phyloP scores from a whole-genome alignment of 2,888 invertebrate species.

The Julus scandinavius region DNA sequence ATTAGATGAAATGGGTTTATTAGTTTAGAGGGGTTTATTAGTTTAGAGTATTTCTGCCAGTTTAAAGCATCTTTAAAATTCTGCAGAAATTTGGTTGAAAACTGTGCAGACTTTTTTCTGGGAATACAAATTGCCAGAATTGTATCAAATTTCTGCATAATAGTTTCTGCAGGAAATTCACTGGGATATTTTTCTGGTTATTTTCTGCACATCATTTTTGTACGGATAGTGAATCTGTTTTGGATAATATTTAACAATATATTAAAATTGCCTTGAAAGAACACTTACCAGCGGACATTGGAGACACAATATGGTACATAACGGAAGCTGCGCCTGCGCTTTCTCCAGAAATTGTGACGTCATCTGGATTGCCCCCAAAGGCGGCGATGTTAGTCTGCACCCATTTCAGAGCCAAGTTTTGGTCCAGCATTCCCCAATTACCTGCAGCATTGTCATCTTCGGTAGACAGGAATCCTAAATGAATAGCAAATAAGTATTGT shows the following conservation, averaged over 20 bases:
- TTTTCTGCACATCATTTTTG: too few relatives aligned
- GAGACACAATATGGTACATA: slow-evolving; percentile 38
- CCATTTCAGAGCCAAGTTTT: slow-evolving; percentile 48
- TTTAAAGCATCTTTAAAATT: too few relatives aligned
- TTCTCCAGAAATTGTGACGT: slow-evolving; percentile 49
- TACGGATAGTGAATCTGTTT: neutral
- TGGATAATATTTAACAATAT: neutral
- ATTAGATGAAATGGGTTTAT: too few relatives aligned
- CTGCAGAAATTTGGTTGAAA: too few relatives aligned
- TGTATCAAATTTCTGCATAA: too few relatives aligned
- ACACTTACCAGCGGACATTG: slow-evolving; percentile 44
- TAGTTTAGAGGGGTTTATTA: too few relatives aligned
- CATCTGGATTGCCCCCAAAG: slow-evolving; percentile 48
- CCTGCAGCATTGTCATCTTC: neutral
- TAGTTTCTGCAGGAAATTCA: too few relatives aligned
- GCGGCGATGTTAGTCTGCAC: slow-evolving; percentile 50
- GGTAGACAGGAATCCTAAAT: slow-evolving; percentile 9
- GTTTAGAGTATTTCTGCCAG: too few relatives aligned
- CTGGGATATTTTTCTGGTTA: neutral
- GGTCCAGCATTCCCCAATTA: slow-evolving; percentile 45
- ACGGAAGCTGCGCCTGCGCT: slow-evolving; percentile 44
- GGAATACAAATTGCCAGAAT: too few relatives aligned
- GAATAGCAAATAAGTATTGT: neutral
- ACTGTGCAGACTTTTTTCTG: too few relatives aligned
- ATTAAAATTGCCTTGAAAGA: neutral